phyloP scores from a whole-genome alignment of 2,888 invertebrate genomes.

The Erynnis tages region DNA sequence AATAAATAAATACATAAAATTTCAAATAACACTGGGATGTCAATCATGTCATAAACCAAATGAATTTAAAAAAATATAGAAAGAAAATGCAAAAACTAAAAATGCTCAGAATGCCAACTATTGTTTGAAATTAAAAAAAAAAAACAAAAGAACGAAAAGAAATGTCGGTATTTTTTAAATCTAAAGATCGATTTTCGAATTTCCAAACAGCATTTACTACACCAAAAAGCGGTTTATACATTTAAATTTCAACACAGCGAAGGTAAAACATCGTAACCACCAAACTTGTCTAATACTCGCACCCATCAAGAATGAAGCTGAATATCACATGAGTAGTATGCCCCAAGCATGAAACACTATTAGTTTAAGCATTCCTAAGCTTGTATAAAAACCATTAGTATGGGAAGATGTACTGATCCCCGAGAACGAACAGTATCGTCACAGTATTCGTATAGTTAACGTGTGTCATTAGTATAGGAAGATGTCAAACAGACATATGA shows the following conservation, averaged over 20 bases:
- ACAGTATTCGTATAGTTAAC: too few species aligned
- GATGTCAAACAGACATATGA: too few species aligned
- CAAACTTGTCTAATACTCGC: slow-evolving; percentile 41
- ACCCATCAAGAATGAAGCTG: slow-evolving; percentile 2
- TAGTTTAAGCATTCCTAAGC: too few species aligned
- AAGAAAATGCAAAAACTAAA: background rate
- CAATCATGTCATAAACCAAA: too few species aligned
- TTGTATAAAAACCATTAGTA: too few species aligned
- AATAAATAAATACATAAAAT: background rate
- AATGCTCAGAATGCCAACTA: background rate
- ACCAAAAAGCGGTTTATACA: slow-evolving; percentile 33
- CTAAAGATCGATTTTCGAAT: slow-evolving; percentile 27
- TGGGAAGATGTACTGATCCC: too few species aligned
- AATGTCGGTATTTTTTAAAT: background rate
- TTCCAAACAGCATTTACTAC: slow-evolving; percentile 29
- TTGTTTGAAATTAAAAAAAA: slow-evolving; percentile 33
- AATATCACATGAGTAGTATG: background rate
- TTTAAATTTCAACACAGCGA: slow-evolving; percentile 26
- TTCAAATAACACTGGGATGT: background rate
- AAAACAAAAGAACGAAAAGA: slow-evolving; percentile 17
- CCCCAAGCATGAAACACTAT: too few species aligned
- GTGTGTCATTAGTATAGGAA: too few species aligned
- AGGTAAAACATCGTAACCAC: slow-evolving; percentile 25
- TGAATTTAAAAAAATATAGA: background rate
- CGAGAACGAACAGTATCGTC: too few species aligned